Base-by-base conservation (phyloP, 2,888 invertebrate genomes). In the Alentia gelatinosa region DNA sequence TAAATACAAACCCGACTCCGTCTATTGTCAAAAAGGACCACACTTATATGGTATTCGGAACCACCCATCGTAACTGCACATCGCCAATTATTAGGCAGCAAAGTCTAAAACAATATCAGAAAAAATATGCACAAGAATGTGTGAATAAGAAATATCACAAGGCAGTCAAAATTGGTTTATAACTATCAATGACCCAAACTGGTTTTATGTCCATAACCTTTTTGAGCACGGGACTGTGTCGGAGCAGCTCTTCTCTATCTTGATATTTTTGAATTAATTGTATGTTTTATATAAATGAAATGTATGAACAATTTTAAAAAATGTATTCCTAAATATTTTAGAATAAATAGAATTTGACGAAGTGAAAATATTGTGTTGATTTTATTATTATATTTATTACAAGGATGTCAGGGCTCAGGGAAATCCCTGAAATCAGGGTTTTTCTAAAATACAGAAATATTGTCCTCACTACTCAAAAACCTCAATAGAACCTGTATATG, bases 331-430 rank as follows among this genome's bases (percentile, higher is more conserved):
- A 47, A 86, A 86, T 86, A 86, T 86, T 86, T 86, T 42, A 86
- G 86, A 86, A 86, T 86, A 86, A 86, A 86, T 86, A 86, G 86
- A 86, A 86, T 86, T 86, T 86, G 86, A 86, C 39, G 79, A 79
- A 79, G 79, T 79, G 79, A 79, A 79, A 12, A n/a, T n/a, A n/a
- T n/a, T n/a, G n/a, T n/a, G n/a, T n/a, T n/a, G n/a, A n/a, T n/a
- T n/a, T n/a, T n/a, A n/a, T n/a, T n/a, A n/a, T n/a, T n/a, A n/a
- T n/a, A n/a, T n/a, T n/a, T n/a, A n/a, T n/a, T n/a, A n/a, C n/a
- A n/a, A n/a, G n/a, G n/a, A n/a, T n/a, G n/a, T n/a, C n/a, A n/a
- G n/a, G n/a, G n/a, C n/a, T n/a, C n/a, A n/a, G n/a, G n/a, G n/a
- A n/a, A n/a, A n/a, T n/a, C n/a, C n/a, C n/a, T n/a, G n/a, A n/a